Conservation (phyloP, 2,888 invertebrate species). For the Netelia virgata region DNA sequence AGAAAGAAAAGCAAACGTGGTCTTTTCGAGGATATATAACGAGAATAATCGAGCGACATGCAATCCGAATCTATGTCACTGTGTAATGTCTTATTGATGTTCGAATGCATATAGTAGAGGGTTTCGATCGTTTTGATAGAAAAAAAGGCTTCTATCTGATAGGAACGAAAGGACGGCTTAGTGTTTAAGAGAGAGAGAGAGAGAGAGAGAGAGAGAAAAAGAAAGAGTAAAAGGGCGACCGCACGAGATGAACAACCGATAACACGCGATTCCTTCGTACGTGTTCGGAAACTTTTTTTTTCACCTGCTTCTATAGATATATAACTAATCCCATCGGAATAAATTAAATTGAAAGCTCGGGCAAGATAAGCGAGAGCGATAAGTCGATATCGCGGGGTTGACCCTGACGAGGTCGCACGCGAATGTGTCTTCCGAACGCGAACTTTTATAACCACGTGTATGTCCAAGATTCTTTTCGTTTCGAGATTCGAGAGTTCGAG, state of each 20-base stretch:
- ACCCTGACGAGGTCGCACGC: conserved; percentile 64
- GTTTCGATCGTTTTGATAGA: conserved; percentile 23
- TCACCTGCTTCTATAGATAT: background rate
- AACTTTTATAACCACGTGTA: background rate
- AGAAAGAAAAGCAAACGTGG: background rate
- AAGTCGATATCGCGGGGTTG: conserved; percentile 63
- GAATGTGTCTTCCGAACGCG: conserved; percentile 29
- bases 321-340: conserved; percentile 49
- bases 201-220: background rate
- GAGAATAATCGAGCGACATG: conserved; percentile 27
- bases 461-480: background rate
- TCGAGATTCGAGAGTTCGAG: background rate
- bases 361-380: conserved; percentile 34
- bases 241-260: background rate
- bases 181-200: background rate
- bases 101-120: conserved; percentile 42
- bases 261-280: conserved; percentile 22
- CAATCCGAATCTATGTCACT: conserved; percentile 48
- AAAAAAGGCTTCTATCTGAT: background rate
- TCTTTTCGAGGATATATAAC: background rate
- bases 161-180: background rate
- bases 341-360: conserved; percentile 63
- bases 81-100: conserved; percentile 54
- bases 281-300: background rate
- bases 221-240: background rate